phyloP scores from a whole-genome alignment of 2,888 invertebrate genomes.

The Frankliniella fusca region DNA sequence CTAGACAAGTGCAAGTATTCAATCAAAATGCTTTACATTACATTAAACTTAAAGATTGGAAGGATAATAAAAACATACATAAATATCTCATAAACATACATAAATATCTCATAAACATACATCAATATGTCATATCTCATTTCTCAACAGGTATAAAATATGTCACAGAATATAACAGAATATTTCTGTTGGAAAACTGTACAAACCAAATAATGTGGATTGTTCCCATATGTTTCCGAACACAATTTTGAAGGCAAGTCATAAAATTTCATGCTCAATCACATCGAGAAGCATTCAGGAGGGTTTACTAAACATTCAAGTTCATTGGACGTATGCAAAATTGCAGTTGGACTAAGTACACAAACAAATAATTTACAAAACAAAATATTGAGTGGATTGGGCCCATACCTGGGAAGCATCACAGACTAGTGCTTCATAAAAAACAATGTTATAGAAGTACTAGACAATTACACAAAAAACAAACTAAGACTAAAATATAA shows the following conservation, averaged over 20 bases:
- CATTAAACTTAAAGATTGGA: not conserved
- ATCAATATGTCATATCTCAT: not conserved
- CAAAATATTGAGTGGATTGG: not conserved
- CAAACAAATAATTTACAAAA: not conserved
- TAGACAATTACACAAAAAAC: not conserved
- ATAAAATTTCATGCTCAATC: not conserved
- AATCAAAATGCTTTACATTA: not conserved
- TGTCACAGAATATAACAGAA: not conserved
- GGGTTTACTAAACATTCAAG: not conserved
- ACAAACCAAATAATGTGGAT: not conserved
- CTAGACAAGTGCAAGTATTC: no score
- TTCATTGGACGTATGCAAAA: no score
- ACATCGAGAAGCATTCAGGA: not conserved
- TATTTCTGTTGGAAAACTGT: not conserved
- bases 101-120: no score
- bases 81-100: no score
- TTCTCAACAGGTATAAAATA: not conserved
- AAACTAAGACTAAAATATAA: not conserved
- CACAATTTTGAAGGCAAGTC: not conserved
- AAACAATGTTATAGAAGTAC: no score
- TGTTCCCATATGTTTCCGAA: not conserved
- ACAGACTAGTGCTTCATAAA: not conserved
- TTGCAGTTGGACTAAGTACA: not conserved
- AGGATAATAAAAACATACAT: not conserved
- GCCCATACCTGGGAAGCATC: not conserved